Evolutionary conservation across 2,888 invertebrate genomes (phyloP).

Genomic region (Ametastegia equiseti): DNA sequence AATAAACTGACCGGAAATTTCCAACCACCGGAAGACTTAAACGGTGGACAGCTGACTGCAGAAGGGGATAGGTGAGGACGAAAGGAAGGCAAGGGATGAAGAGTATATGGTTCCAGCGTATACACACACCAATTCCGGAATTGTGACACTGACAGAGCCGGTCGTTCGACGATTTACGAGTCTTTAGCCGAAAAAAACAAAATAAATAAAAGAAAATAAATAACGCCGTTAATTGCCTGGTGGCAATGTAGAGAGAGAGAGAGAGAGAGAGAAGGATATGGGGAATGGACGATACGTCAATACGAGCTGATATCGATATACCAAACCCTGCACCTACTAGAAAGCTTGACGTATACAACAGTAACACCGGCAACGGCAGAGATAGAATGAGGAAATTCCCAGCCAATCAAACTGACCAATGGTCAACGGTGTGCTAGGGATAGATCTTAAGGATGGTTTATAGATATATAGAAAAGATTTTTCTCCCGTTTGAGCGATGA

Average conservation of each 20-base stretch:
- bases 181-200: conserved; percentile 62
- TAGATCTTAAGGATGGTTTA: not conserved
- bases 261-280: no score
- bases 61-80: not conserved
- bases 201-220: no score
- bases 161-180: conserved; percentile 61
- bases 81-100: conserved; percentile 12
- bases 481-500: conserved; percentile 62
- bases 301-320: conserved; percentile 58
- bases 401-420: not conserved
- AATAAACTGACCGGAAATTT: conserved; percentile 10
- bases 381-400: conserved; percentile 13
- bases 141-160: conserved; percentile 56
- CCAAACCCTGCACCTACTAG: no score
- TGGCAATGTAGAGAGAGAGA: no score
- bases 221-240: conserved; percentile 65
- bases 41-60: conserved; percentile 21
- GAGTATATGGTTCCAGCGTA: not conserved
- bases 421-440: not conserved
- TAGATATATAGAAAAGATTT: not conserved
- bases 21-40: not conserved
- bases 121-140: conserved; percentile 49
- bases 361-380: not conserved
- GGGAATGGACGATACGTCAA: conserved; percentile 65
- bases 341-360: conserved; percentile 49